Conservation (phyloP, 2,888 invertebrate species). For the Leucophora obtusa region DNA sequence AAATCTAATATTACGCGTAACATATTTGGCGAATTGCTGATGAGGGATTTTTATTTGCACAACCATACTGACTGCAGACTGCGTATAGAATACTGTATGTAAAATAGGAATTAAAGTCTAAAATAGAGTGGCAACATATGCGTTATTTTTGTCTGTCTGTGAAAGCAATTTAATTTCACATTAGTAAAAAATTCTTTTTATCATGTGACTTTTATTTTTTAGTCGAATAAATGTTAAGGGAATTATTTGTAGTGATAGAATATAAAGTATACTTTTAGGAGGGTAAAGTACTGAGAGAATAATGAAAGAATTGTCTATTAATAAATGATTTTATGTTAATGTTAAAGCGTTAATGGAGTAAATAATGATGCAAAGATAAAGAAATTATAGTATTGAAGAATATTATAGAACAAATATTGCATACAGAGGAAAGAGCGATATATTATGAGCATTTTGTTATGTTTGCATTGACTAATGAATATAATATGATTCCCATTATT, state of each 20-base stretch:
- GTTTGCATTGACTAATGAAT: no score
- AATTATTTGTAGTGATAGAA: conserved; percentile 8
- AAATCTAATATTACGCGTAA: conserved; percentile 46
- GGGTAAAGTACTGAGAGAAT: background rate
- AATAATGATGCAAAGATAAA: conserved; percentile 15
- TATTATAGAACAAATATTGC: background rate
- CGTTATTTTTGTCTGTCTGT: conserved; percentile 7
- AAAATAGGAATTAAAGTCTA: background rate
- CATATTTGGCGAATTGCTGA: conserved; percentile 53
- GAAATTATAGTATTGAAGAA: background rate
- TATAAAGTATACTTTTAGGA: conserved; percentile 30
- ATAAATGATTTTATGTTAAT: conserved; percentile 30
- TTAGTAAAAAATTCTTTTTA: conserved; percentile 32
- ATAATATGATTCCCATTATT: no score
- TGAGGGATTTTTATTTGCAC: conserved; percentile 21
- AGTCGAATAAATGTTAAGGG: conserved; percentile 3
- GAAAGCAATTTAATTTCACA: conserved; percentile 47
- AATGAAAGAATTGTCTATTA: background rate
- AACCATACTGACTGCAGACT: background rate
- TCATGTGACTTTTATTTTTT: background rate
- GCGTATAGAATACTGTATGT: background rate
- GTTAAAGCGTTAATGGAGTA: conserved; percentile 48
- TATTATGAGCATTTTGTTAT: no score
- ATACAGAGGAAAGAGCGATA: no score
- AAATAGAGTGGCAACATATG: conserved; percentile 20